Evolutionary conservation across 2,888 invertebrate genomes (phyloP).

Genomic region (Operophtera brumata): DNA sequence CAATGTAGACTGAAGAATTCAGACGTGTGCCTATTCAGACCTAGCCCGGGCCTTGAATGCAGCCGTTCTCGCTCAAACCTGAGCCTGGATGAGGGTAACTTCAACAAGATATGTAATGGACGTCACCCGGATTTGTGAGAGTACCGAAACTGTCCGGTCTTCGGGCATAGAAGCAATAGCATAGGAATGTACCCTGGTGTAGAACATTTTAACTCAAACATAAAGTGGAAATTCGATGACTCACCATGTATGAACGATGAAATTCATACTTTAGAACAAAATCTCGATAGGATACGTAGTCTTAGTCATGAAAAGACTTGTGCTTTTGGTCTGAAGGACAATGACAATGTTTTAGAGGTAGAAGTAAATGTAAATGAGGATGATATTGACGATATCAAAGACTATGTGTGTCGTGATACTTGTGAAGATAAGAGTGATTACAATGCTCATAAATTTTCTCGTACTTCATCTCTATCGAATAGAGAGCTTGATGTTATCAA

Average conservation of each 20-base stretch:
- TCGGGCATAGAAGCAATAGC: slow-evolving; percentile 79
- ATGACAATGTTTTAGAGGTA: slow-evolving; percentile 69
- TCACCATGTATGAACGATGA: slow-evolving; percentile 61
- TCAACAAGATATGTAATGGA: slow-evolving; percentile 73
- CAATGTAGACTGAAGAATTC: slow-evolving; percentile 75
- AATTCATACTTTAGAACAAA: slow-evolving; percentile 70
- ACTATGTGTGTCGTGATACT: slow-evolving; percentile 60
- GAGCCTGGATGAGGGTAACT: slow-evolving; percentile 74
- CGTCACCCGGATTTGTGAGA: slow-evolving; percentile 79
- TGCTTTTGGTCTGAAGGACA: slow-evolving; percentile 56
- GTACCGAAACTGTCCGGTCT: slow-evolving; percentile 75
- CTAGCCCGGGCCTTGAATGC: slow-evolving; percentile 66
- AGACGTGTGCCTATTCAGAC: slow-evolving; percentile 72
- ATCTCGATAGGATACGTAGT: slow-evolving; percentile 75
- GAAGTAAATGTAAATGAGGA: slow-evolving; percentile 69
- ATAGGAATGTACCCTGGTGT: slow-evolving; percentile 73
- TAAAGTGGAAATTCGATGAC: slow-evolving; percentile 76
- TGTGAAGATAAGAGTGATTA: slow-evolving; percentile 73
- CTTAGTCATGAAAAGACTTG: slow-evolving; percentile 71
- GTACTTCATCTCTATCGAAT: slow-evolving; percentile 73
- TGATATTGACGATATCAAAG: slow-evolving; percentile 66
- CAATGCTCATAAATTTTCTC: slow-evolving; percentile 70
- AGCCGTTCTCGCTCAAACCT: slow-evolving; percentile 74
- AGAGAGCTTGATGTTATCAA: slow-evolving; percentile 77
- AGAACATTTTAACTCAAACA: slow-evolving; percentile 74